Conservation (phyloP, 2,888 invertebrate species). For the Lasioglossum zephyrum region DNA sequence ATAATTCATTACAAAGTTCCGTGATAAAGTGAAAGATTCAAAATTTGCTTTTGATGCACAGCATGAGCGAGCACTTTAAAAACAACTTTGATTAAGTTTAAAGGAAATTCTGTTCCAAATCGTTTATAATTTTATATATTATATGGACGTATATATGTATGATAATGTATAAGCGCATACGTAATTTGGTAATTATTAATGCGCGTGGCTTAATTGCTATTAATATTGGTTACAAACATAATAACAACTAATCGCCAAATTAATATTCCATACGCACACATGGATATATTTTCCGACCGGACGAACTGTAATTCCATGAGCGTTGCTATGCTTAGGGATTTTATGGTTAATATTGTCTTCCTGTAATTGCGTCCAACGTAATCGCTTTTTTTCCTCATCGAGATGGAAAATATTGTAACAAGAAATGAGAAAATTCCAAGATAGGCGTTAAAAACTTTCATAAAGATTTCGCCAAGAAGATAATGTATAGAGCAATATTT, state of each 20-base stretch:
- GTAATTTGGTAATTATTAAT: neutral
- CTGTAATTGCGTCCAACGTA: constrained; percentile 1
- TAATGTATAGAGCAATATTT: constrained; percentile 38
- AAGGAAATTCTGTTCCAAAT: neutral
- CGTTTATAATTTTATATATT: neutral
- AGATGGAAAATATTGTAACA: neutral
- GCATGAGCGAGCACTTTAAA: neutral
- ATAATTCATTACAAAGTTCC: constrained; percentile 4
- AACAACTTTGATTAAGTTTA: neutral
- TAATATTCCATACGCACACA: neutral
- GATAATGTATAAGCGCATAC: too few relatives aligned
- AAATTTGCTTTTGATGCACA: neutral
- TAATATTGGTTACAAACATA: neutral
- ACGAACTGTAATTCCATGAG: neutral
- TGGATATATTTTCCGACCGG: neutral
- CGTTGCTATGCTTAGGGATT: neutral
- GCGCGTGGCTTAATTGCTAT: neutral
- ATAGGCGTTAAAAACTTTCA: constrained; percentile 28
- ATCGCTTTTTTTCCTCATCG: neutral
- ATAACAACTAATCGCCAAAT: neutral
- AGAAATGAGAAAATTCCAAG: neutral
- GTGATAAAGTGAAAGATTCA: neutral
- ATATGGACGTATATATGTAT: neutral
- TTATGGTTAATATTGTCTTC: neutral
- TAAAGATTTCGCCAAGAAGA: constrained; percentile 28